Evolutionary conservation across 1,140 invertebrate genomes (phyloP).

Genomic region (Neotoxoptera formosana): DNA sequence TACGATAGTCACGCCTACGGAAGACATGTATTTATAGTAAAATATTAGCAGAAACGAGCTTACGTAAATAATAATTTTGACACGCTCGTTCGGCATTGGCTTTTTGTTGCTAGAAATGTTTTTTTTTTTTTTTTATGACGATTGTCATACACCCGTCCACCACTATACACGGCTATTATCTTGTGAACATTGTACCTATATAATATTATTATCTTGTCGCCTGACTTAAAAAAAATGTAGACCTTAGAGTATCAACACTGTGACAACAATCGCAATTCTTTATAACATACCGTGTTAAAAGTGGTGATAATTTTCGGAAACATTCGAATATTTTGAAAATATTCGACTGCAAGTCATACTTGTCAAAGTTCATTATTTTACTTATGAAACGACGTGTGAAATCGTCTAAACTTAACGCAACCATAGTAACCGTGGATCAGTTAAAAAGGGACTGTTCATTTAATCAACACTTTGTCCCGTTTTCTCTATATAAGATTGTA

Average conservation of each 20-base stretch:
- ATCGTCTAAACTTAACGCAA: background rate
- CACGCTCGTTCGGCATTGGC: background rate
- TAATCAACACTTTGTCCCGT: background rate
- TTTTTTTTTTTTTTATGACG: background rate
- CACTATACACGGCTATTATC: background rate
- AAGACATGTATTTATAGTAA: background rate
- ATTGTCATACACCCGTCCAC: background rate
- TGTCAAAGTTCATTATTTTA: background rate
- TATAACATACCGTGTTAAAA: background rate
- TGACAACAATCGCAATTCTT: background rate
- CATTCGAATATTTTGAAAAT: background rate
- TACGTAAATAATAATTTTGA: background rate
- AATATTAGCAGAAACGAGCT: background rate
- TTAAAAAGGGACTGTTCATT: background rate
- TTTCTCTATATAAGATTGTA: background rate
- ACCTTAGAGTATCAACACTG: background rate
- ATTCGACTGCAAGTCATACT: background rate
- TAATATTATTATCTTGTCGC: background rate
- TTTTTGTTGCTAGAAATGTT: background rate
- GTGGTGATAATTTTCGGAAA: background rate
- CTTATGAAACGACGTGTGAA: background rate
- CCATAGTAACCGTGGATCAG: background rate
- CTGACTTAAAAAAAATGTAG: background rate
- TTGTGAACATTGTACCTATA: background rate
- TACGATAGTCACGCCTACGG: background rate